A percentile compares a stretch with the other conserved stretches of the same genome.
Conservation (phyloP, 2,888 invertebrate genomes). For the Drosophila seclusa region DNA sequence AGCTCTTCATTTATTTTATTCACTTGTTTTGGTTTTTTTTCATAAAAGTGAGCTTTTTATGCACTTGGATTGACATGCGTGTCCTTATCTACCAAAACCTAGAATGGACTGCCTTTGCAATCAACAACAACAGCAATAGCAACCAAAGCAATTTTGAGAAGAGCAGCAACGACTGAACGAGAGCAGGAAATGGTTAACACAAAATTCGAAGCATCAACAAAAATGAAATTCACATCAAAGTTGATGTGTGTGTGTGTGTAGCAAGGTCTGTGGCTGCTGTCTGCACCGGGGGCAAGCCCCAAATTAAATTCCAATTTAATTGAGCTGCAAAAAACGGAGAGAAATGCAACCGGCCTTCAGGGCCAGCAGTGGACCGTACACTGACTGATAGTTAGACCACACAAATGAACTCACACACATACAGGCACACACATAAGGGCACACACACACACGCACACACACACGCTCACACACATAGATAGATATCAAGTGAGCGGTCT, state of each 20-base stretch:
- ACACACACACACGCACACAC: slow-evolving; percentile 37
- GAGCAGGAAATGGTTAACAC: slow-evolving; percentile 41
- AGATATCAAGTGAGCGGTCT: slow-evolving; percentile 18
- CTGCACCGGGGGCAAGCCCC: slow-evolving; percentile 60
- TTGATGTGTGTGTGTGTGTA: slow-evolving; percentile 37
- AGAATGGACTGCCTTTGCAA: slow-evolving; percentile 10
- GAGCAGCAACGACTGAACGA: slow-evolving; percentile 25
- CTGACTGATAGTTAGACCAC: slow-evolving; percentile 47
- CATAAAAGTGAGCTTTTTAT: slow-evolving; percentile 51
- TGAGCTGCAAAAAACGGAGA: slow-evolving; percentile 74
- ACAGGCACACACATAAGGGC: too few relatives aligned
- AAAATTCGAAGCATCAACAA: slow-evolving; percentile 66
- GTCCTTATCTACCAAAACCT: slow-evolving; percentile 35
- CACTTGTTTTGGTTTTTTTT: slow-evolving; percentile 10
- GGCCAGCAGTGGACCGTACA: slow-evolving; percentile 10
- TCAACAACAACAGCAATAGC: slow-evolving; percentile 8
- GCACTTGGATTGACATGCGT: slow-evolving; percentile 74
- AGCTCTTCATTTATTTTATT: slow-evolving; percentile 9
- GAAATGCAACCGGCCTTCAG: slow-evolving; percentile 27
- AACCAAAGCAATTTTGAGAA: slow-evolving; percentile 11
- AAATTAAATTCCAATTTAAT: slow-evolving; percentile 82
- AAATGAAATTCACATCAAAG: slow-evolving; percentile 78
- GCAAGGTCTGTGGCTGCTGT: slow-evolving; percentile 41
- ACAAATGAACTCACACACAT: slow-evolving; percentile 59
- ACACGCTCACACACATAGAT: slow-evolving; percentile 11